Base-by-base conservation (phyloP, 2,113 vertebrate genomes). In the Dipodomys ordii region DNA sequence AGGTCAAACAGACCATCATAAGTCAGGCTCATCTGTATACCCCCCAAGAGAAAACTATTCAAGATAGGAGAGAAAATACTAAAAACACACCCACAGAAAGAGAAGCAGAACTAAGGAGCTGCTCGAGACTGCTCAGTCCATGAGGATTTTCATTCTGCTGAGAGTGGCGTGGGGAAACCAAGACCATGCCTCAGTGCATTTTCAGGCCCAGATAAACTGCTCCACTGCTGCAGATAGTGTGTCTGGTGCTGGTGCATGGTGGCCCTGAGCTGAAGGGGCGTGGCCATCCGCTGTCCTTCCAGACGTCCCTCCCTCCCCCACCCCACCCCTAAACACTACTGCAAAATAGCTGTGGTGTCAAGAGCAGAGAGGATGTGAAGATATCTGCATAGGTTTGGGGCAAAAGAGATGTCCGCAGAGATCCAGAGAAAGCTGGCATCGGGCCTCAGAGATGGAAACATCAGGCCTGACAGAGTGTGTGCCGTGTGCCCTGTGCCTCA, bases 321-420 rank as follows among this genome's bases (percentile, higher is more conserved):
- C 22, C 30, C 35, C 6, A 9, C 27, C 35, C 78, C 16, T 9
- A n/a, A n/a, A 8, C 77, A 39, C 71, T 78, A 20, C 53, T 65
- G 6, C 4, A 9, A 28, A 13, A n/a, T 11, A 30, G 16, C 3
- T 1, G 1, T 10, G 32, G 4, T 3, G 19, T 19, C 7, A 84
- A 44, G 74, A 60, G 57, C 18, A 44, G 79, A 35, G 53, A 11
- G 74, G 4, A 60, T 23, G 46, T 23, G 19, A 39, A 35, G 23
- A 30, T 53, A n/a, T 22, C 46, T 3, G 1, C 9, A 16, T 27
- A 88, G 10, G 62, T 49, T 10, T 49, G 49, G 9, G 2, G 49
- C 39, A 39, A 39, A 39, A 39, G 39, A 39, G 39, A 39, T 39
- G 49, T 49, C 49, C 49, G 12, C 49, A 12, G 12, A 12, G 49